Conservation (phyloP, 2,888 invertebrate genomes). For the Heliconius erato region DNA sequence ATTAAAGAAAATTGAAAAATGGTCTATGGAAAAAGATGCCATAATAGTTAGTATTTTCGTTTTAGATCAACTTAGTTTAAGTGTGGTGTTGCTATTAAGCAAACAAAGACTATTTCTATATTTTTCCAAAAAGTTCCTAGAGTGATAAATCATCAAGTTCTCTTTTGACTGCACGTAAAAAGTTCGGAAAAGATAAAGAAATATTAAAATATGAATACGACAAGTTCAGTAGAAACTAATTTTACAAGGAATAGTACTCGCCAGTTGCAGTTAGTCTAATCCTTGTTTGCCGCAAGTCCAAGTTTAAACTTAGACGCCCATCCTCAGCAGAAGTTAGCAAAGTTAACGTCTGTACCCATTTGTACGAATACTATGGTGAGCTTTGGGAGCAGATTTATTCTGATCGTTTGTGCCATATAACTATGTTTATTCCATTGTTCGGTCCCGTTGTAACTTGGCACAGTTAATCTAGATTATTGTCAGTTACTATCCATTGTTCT, state of each 20-base stretch:
- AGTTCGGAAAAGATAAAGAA: not conserved
- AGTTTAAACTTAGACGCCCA: slow-evolving; percentile 15
- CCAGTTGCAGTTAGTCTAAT: slow-evolving; percentile 16
- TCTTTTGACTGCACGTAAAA: not conserved
- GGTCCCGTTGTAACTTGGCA: slow-evolving; percentile 20
- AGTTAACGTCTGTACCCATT: slow-evolving; percentile 26
- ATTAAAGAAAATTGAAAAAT: not conserved
- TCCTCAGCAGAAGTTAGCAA: slow-evolving; percentile 12
- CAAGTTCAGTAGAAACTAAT: not conserved
- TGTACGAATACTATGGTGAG: slow-evolving; percentile 25
- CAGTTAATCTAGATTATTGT: slow-evolving; percentile 35
- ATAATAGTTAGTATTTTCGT: not conserved
- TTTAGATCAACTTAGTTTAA: not conserved
- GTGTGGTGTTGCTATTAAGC: not conserved
- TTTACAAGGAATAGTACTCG: not conserved
- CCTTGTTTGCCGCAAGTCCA: slow-evolving; percentile 6
- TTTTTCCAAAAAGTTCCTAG: not conserved
- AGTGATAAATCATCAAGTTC: not conserved
- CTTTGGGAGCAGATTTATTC: slow-evolving; percentile 29
- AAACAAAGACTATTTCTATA: not conserved
- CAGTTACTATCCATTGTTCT: slow-evolving; percentile 22
- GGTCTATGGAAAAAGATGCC: not conserved
- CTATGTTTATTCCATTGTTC: slow-evolving; percentile 29
- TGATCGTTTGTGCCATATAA: slow-evolving; percentile 25
- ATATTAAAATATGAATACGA: not conserved